Conservation (phyloP, 2,888 invertebrate genomes). For the Micoletzkya japonica region DNA sequence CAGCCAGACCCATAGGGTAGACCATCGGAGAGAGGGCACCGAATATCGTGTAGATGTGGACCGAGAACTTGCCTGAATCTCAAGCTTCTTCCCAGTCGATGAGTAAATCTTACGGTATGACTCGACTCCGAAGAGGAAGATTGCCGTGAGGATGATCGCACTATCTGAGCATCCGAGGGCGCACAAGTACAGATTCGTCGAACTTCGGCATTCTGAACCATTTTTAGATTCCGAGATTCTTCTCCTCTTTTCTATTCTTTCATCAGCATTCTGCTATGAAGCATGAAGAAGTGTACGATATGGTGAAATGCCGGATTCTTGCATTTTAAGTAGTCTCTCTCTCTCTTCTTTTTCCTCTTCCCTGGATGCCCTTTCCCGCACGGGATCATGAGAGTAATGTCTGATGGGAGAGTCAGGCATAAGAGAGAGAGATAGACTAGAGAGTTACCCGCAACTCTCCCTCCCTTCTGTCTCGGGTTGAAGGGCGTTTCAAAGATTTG, state of each 20-base stretch:
- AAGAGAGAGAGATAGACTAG: no score
- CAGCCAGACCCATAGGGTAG: constrained; percentile 61
- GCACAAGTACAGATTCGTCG: constrained; percentile 60
- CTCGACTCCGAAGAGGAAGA: constrained; percentile 53
- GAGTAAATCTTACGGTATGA: constrained; percentile 35
- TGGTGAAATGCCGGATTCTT: no score
- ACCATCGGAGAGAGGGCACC: constrained; percentile 49
- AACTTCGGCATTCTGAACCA: constrained; percentile 50
- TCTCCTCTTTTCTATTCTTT: neutral
- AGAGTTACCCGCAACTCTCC: neutral
- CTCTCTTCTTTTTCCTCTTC: neutral
- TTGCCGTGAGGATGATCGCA: constrained; percentile 54
- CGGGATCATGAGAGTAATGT: neutral
- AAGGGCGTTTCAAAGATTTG: constrained; percentile 5
- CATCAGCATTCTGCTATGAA: no score
- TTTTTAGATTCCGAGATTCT: neutral
- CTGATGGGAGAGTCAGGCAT: no score
- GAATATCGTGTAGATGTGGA: constrained; percentile 36
- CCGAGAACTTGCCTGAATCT: constrained; percentile 22
- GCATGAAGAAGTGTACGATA: no score
- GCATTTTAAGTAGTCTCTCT: no score
- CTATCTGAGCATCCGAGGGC: constrained; percentile 59
- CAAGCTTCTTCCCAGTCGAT: neutral
- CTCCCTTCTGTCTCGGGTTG: neutral
- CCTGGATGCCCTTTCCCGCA: neutral